Evolutionary conservation across 2,888 invertebrate genomes (phyloP), one percentile per base, ranked within the genome.

Genomic region (Cephalotes varians): DNA sequence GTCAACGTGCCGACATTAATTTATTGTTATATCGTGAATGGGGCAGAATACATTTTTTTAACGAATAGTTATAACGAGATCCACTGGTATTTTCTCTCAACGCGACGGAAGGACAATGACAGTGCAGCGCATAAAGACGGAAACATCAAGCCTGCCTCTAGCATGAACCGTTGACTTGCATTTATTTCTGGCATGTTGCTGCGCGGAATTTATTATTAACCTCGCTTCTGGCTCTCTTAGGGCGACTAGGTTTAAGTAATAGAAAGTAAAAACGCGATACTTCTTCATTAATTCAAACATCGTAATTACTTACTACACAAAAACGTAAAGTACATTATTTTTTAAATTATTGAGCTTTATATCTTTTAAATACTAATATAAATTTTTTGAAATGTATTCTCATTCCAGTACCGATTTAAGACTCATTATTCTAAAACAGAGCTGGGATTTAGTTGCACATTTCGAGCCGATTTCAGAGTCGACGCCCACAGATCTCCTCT

Each of bases 21-120:
- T 90, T 90, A 90, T 89, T 89, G 82, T 88, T 87, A 67, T 83
- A 84, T 60, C 60, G 44, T 82, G 86, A 86, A 87, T 88, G 85
- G 81, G 56, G 65, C 31, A 44, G 73, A 15, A 83, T 37, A 72
- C 74, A 86, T 84, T 86, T 81, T 86, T 81, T 72, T 49, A 37
- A 80, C 65, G 67, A 44, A 31, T 67, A 18, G 40, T 44, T 54
- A 10, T 54, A 62, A 69, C 82, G 85, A 71, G 51, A 85, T 84
- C 60, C 62, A 74, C 54, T 64, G 69, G 47, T 86, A 73, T 84
- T 80, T 58, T 56, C 54, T 73, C 56, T 18, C 28, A 58, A 74
- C 60, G 56, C 65, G 69, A 79, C 81, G 44, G 60, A 56, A 64
- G 77, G 81, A 87, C 86, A 79, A 82, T 54, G 86, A 84, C 82